Evolutionary conservation across 2,797 vertebrate genomes (phyloP).

Genomic region (Esox lucius): DNA sequence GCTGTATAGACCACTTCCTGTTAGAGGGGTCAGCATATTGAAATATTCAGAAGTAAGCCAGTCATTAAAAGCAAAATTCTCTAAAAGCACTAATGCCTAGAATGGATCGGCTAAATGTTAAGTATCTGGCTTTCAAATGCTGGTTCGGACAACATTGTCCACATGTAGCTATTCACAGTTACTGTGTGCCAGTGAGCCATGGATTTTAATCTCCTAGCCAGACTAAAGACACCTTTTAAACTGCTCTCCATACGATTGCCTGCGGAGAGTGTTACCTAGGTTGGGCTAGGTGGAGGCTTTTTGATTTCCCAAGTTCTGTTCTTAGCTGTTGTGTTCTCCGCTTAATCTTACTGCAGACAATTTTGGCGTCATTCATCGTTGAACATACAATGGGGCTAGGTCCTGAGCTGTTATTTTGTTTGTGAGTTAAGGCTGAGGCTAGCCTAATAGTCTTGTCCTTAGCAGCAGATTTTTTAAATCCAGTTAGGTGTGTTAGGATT

Average conservation of each 20-base stretch:
- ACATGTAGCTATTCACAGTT: background rate
- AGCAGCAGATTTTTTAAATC: background rate
- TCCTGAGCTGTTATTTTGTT: background rate
- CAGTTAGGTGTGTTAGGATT: background rate
- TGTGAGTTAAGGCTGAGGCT: background rate
- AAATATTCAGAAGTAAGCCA: background rate
- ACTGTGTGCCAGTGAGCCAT: constrained; percentile 2
- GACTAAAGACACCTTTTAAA: constrained; percentile 19
- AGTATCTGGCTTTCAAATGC: background rate
- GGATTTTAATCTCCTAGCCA: background rate
- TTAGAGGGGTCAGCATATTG: background rate
- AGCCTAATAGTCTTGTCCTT: no score
- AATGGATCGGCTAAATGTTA: background rate
- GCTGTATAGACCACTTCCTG: background rate
- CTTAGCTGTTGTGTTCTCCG: background rate
- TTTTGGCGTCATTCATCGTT: background rate
- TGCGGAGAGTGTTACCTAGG: background rate
- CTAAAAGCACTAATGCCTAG: background rate
- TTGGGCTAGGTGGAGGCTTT: background rate
- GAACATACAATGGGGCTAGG: background rate
- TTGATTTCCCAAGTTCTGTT: background rate
- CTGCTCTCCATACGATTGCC: background rate
- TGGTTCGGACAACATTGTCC: background rate
- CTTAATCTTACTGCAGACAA: background rate
- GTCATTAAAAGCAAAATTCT: no score